Percentiles rank a stretch among this genome's conserved stretches.
Evolutionary conservation across 2,888 invertebrate genomes (phyloP).

Genomic region (Sipha maydis): DNA sequence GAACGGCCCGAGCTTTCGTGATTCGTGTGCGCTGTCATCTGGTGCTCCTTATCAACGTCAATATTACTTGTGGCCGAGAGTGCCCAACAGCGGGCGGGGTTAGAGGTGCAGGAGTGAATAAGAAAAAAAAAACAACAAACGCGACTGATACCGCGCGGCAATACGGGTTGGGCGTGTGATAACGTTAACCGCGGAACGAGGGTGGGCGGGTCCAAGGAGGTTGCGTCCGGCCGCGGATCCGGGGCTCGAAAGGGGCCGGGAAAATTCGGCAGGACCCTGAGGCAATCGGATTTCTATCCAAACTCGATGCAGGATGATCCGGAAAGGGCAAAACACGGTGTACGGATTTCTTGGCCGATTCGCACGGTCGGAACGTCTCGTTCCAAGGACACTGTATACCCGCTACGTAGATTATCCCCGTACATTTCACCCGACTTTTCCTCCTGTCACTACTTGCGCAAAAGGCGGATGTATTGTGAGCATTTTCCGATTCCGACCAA

Average conservation of each 20-base stretch:
- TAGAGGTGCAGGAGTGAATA: not conserved
- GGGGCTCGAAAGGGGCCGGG: not conserved
- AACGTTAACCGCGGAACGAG: not conserved
- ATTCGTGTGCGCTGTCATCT: too few relatives aligned
- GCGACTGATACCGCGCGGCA: conserved; percentile 9
- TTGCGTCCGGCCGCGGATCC: not conserved
- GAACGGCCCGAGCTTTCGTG: too few relatives aligned
- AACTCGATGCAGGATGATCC: too few relatives aligned
- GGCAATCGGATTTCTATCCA: not conserved
- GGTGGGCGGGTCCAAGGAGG: conserved; percentile 27
- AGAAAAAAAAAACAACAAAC: not conserved
- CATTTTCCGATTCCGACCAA: conserved; percentile 17
- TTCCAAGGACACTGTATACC: conserved; percentile 53
- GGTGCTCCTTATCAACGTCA: too few relatives aligned
- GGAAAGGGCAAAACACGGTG: not conserved
- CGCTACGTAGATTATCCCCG: conserved; percentile 53
- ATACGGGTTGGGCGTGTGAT: conserved; percentile 52
- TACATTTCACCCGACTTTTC: conserved; percentile 46
- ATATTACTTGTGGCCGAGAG: too few relatives aligned
- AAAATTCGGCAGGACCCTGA: not conserved
- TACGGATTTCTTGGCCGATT: not conserved
- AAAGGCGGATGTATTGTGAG: conserved; percentile 52
- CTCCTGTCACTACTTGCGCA: conserved; percentile 37
- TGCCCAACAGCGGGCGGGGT: not conserved
- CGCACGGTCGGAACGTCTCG: not conserved